Evolutionary conservation across 2,888 invertebrate species (phyloP).

Genomic region (Harpalus rubripes): DNA sequence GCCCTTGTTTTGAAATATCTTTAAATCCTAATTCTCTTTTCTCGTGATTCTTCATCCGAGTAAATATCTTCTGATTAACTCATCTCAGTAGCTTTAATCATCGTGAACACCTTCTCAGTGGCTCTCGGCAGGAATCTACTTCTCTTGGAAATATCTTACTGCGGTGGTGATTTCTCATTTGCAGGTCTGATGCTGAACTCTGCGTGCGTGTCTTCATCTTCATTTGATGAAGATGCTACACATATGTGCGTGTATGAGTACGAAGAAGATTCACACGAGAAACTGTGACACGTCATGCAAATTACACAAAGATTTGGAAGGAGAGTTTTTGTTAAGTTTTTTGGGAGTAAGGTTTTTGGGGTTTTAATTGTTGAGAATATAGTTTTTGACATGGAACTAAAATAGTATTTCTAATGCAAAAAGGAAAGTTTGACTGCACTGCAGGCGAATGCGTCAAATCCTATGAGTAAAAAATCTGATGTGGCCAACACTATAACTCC

Average conservation of each 20-base stretch:
- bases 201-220: constrained; percentile 26
- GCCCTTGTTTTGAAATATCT: too few relatives aligned
- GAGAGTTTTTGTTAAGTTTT: not conserved
- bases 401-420: too few relatives aligned
- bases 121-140: constrained; percentile 4
- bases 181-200: not conserved
- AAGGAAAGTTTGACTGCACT: too few relatives aligned
- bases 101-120: not conserved
- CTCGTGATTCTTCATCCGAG: not conserved
- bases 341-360: not conserved
- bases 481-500: too few relatives aligned
- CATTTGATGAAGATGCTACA: constrained; percentile 38
- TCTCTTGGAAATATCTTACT: constrained; percentile 21
- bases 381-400: not conserved
- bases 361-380: not conserved
- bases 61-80: not conserved
- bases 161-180: constrained; percentile 48
- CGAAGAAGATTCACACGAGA: constrained; percentile 40
- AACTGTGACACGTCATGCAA: constrained; percentile 55
- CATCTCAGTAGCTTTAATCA: not conserved
- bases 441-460: too few relatives aligned
- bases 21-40: not conserved
- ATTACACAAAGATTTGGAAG: constrained; percentile 4
- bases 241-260: constrained; percentile 26
- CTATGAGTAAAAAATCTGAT: too few relatives aligned